phyloP scores from a whole-genome alignment of 2,797 vertebrate species.

The Loriculus beryllinus region DNA sequence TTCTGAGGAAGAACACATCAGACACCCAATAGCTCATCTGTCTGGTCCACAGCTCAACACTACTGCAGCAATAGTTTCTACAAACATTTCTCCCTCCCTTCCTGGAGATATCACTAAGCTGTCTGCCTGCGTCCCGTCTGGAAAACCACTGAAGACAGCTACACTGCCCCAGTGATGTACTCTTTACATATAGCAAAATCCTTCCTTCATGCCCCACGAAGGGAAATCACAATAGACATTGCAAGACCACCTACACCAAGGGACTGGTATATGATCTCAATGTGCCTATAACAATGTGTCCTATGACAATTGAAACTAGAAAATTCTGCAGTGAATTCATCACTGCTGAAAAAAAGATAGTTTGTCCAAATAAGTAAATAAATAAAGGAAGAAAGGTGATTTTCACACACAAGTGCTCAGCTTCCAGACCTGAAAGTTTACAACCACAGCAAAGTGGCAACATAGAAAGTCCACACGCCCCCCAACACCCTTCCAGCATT shows the following conservation, averaged over 20 bases:
- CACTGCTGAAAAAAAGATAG: background rate
- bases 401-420: background rate
- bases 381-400: rapidly evolving
- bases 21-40: background rate
- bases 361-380: background rate
- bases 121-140: background rate
- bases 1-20: background rate
- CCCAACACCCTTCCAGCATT: background rate
- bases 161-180: rapidly evolving
- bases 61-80: rapidly evolving
- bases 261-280: background rate
- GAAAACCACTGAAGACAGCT: background rate
- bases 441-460: background rate
- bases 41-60: background rate
- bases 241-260: background rate
- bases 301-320: background rate
- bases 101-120: background rate
- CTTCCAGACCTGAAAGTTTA: background rate
- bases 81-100: background rate
- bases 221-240: background rate
- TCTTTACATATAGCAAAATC: rapidly evolving
- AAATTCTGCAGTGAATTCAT: background rate
- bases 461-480: background rate
- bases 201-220: rapidly evolving
- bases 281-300: background rate